A percentile compares a stretch with the other conserved stretches of the same genome.
phyloP scores from a whole-genome alignment of 2,113 vertebrate species.

The Fregetta grallaria region DNA sequence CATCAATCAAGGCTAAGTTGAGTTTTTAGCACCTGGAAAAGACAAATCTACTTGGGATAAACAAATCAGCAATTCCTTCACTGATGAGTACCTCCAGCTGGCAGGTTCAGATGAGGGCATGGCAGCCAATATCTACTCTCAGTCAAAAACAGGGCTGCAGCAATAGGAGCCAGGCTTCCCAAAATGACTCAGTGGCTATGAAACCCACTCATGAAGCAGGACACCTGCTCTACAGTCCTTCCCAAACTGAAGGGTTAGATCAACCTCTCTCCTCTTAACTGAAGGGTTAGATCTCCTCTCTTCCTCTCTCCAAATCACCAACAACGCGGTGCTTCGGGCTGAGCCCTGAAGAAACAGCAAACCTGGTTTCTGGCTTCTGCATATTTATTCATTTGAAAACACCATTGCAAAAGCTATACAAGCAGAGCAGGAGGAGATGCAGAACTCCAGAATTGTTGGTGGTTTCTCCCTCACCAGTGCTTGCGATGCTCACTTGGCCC shows the following conservation, averaged over 20 bases:
- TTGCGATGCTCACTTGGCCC: accelerated
- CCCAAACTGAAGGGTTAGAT: neutral
- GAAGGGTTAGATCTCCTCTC: neutral
- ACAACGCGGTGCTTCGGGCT: accelerated
- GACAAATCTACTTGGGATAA: neutral
- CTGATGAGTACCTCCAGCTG: neutral
- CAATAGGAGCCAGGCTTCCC: neutral
- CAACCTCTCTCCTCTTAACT: neutral
- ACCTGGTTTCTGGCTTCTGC: neutral
- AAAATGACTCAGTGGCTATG: neutral
- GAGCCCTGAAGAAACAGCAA: neutral
- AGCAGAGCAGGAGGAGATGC: neutral
- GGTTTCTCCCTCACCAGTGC: accelerated
- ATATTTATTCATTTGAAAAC: neutral
- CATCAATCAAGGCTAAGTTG: neutral
- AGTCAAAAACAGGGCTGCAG: neutral
- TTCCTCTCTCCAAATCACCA: neutral
- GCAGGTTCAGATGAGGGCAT: neutral
- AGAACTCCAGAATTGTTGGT: neutral
- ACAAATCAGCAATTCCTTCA: neutral
- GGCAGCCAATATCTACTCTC: neutral
- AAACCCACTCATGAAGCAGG: neutral
- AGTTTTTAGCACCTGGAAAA: neutral
- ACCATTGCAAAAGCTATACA: neutral
- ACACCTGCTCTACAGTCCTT: neutral